A percentile compares a stretch with the other conserved stretches of the same genome.
phyloP scores from a whole-genome alignment of 2,888 invertebrate species.

The Drosophila gaucha region DNA sequence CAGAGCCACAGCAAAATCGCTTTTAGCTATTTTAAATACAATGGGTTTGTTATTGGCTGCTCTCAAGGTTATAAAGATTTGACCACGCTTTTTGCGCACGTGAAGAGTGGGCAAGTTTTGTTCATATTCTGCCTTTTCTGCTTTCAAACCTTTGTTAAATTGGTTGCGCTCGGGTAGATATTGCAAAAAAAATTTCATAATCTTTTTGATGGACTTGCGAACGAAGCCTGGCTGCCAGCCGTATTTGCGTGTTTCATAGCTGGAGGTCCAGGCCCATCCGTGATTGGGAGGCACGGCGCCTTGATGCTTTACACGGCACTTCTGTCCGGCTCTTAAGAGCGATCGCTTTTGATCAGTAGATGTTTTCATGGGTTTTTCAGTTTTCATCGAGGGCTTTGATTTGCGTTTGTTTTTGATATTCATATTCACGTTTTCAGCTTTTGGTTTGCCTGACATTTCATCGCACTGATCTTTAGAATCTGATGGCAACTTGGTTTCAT shows the following conservation, averaged over 20 bases:
- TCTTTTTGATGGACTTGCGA: constrained; percentile 75
- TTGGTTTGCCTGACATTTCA: background rate
- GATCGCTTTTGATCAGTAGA: background rate
- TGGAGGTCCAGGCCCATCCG: constrained; percentile 88
- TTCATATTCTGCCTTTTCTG: constrained; percentile 51
- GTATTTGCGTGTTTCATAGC: constrained; percentile 52
- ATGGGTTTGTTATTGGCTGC: constrained; percentile 85
- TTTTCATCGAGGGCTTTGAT: background rate
- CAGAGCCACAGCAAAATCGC: constrained; percentile 85
- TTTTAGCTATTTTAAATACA: constrained; percentile 88
- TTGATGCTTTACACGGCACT: constrained; percentile 29
- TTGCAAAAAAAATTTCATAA: constrained; percentile 82
- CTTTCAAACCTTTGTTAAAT: constrained; percentile 75
- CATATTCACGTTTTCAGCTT: background rate
- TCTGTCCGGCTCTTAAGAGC: constrained; percentile 27
- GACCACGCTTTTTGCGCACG: constrained; percentile 88
- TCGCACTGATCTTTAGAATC: constrained; percentile 53
- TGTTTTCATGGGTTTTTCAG: background rate
- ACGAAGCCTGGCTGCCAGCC: constrained; percentile 84
- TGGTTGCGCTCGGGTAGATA: constrained; percentile 64
- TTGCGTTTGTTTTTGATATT: background rate
- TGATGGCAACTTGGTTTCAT: constrained; percentile 46
- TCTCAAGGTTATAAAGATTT: constrained; percentile 86
- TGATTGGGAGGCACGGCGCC: constrained; percentile 86
- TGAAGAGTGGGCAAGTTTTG: constrained; percentile 86